These are phyloP conservation scores for Lota lota DNA, from an alignment of 2,113 vertebrate species.

Conservation along the genomic window DNA sequence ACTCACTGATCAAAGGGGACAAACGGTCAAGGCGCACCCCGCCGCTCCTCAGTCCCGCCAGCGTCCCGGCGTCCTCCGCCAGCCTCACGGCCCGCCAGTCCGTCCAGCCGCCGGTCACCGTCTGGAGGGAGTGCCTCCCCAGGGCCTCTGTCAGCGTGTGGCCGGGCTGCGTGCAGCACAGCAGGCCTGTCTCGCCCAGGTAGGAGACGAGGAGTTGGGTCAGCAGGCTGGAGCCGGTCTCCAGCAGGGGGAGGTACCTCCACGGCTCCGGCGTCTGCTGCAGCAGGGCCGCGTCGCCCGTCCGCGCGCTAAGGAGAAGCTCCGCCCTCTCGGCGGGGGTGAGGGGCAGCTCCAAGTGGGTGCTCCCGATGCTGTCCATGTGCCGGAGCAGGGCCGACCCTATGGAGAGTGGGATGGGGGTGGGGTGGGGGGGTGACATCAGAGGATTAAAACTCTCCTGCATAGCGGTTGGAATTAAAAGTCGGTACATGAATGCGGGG, in stretches of 20 bases:
- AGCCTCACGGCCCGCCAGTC: constrained; percentile 76
- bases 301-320: constrained; percentile 72
- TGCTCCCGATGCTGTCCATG: constrained; percentile 64
- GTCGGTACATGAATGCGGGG: no score
- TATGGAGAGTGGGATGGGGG: constrained; percentile 52
- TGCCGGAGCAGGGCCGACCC: constrained; percentile 83
- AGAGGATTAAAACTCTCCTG: no score
- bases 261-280: constrained; percentile 14
- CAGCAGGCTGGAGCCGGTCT: constrained; percentile 66
- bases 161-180: constrained; percentile 13
- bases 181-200: constrained; percentile 47
- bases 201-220: constrained; percentile 65
- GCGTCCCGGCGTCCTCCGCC: constrained; percentile 74
- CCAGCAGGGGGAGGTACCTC: constrained; percentile 59
- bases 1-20: constrained; percentile 58
- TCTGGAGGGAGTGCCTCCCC: constrained; percentile 31
- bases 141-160: constrained; percentile 45
- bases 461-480: no score
- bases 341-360: constrained; percentile 79
- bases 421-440: constrained; percentile 25
- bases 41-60: constrained; percentile 77
- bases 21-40: constrained; percentile 67
- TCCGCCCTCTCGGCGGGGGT: constrained; percentile 70
- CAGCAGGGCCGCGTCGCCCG: constrained; percentile 44
- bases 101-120: constrained; percentile 61